Conservation (phyloP, 2,113 vertebrate species). For the Balaeniceps rex region DNA sequence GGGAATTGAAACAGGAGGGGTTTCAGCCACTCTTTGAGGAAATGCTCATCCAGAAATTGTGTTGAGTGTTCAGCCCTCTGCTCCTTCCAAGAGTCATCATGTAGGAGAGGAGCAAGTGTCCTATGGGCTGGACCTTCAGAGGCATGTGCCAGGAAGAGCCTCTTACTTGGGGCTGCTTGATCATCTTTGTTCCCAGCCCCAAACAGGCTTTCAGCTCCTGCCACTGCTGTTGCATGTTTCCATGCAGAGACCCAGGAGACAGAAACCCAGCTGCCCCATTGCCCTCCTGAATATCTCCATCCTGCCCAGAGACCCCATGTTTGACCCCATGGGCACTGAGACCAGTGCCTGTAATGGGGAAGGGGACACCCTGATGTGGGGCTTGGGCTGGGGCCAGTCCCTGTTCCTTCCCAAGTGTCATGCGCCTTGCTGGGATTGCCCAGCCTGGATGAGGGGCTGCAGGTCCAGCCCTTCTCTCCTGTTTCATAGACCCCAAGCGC, state of each 20-base stretch:
- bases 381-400: not conserved
- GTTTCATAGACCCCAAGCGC: constrained; percentile 74
- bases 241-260: constrained; percentile 58
- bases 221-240: constrained; percentile 52
- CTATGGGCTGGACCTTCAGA: not conserved
- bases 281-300: constrained; percentile 81
- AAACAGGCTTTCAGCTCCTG: not conserved
- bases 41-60: not conserved
- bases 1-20: not conserved
- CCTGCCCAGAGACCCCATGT: constrained; percentile 67
- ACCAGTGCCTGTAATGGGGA: not conserved
- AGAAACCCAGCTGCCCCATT: constrained; percentile 59
- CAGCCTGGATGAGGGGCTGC: not conserved
- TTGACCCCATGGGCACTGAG: constrained; percentile 56
- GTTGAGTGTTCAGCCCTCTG: not conserved
- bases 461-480: not conserved
- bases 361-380: not conserved
- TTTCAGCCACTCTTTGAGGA: not conserved
- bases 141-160: not conserved
- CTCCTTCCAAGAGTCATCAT: not conserved
- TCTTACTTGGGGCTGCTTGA: not conserved
- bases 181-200: not conserved
- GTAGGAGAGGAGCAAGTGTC: not conserved
- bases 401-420: not conserved
- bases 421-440: not conserved